Conservation (phyloP, 1,140 invertebrate genomes). For the Diorhabda elongata region DNA sequence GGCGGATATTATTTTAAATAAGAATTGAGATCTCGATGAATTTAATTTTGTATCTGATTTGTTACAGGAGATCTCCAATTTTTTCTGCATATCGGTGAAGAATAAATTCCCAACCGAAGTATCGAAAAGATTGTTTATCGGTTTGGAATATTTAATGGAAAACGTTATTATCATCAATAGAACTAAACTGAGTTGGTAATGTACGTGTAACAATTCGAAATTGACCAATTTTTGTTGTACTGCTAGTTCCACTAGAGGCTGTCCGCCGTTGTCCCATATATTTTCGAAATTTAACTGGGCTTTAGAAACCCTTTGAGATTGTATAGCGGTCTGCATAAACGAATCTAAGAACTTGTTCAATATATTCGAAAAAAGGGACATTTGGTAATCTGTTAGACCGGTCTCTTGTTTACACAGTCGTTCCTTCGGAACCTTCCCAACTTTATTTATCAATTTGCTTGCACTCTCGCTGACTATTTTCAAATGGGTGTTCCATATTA, state of each 20-base stretch:
- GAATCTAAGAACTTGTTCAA: slow-evolving; percentile 69
- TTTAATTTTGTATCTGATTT: slow-evolving; percentile 36
- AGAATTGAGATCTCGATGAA: slow-evolving; percentile 55
- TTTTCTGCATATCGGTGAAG: slow-evolving; percentile 39
- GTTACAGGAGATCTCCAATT: slow-evolving; percentile 35
- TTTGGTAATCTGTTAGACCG: slow-evolving; percentile 64
- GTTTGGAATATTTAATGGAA: slow-evolving; percentile 67
- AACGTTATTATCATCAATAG: slow-evolving; percentile 77
- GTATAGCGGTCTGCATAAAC: slow-evolving; percentile 63
- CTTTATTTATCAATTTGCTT: slow-evolving; percentile 80
- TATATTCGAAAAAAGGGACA: slow-evolving; percentile 65
- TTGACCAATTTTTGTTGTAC: slow-evolving; percentile 70
- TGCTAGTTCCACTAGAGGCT: slow-evolving; percentile 70
- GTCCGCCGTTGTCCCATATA: slow-evolving; percentile 62
- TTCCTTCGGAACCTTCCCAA: slow-evolving; percentile 83
- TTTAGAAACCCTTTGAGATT: slow-evolving; percentile 48
- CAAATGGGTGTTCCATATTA: slow-evolving; percentile 85
- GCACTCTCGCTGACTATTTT: slow-evolving; percentile 68
- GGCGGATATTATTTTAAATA: slow-evolving; percentile 61
- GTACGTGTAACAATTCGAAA: slow-evolving; percentile 70
- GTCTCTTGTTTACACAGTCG: slow-evolving; percentile 71
- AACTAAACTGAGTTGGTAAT: slow-evolving; percentile 70
- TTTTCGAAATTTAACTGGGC: slow-evolving; percentile 60
- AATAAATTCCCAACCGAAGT: slow-evolving; percentile 52
- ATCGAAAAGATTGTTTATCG: slow-evolving; percentile 75